phyloP scores from a whole-genome alignment of 2,797 vertebrate species.

The Artibeus lituratus region DNA sequence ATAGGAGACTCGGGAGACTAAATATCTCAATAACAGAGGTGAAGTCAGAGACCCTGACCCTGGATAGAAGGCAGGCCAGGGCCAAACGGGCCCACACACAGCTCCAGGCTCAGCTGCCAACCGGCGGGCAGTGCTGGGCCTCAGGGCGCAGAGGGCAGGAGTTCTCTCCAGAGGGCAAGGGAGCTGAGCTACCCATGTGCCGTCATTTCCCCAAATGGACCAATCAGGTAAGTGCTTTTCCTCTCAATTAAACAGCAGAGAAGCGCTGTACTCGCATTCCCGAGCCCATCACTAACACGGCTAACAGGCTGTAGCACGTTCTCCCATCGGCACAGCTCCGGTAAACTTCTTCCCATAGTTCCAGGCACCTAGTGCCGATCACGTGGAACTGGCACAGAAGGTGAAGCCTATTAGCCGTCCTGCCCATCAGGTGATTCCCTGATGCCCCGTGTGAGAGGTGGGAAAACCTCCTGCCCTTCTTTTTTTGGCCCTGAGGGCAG shows the following conservation, averaged over 20 bases:
- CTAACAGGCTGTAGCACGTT: not conserved
- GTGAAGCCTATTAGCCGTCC: not conserved
- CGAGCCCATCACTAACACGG: not conserved
- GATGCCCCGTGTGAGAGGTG: not conserved
- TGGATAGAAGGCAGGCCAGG: not conserved
- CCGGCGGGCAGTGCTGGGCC: not conserved
- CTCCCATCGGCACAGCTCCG: not conserved
- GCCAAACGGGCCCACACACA: not conserved
- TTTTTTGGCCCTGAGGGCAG: not conserved
- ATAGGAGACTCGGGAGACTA: not conserved
- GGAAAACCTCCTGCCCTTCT: not conserved
- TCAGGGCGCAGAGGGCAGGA: not conserved
- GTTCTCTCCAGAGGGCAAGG: not conserved
- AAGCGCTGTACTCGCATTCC: not conserved
- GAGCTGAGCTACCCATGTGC: not conserved
- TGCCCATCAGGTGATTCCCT: not conserved
- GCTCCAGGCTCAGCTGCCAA: not conserved
- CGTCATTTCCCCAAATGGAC: not conserved
- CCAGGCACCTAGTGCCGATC: not conserved
- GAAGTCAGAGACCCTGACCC: not conserved
- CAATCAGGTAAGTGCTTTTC: not conserved
- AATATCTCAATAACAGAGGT: not conserved
- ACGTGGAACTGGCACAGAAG: not conserved
- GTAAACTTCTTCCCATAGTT: not conserved
- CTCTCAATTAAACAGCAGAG: not conserved